Percentiles rank a stretch among this genome's conserved stretches.
These are phyloP conservation scores for Drosophila willistoni DNA, from an alignment of 1,140 invertebrate genomes.

Conservation along the genomic window DNA sequence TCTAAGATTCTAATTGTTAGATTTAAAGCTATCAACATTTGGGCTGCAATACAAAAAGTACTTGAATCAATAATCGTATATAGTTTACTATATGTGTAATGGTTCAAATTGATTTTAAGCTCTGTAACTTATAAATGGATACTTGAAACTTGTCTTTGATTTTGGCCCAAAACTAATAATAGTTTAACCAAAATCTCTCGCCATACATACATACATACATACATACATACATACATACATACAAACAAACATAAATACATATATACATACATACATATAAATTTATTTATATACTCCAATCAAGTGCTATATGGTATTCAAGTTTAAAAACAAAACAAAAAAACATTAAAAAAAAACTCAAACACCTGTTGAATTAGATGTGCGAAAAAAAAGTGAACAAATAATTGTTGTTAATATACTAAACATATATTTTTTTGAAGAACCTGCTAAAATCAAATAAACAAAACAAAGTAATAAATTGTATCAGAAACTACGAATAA, in stretches of 20 bases:
- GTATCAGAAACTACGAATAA: conserved; percentile 5
- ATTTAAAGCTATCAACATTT: conserved; percentile 1
- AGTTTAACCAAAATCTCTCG: not conserved
- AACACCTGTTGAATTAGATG: conserved; percentile 51
- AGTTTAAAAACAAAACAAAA: conserved; percentile 33
- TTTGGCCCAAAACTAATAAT: conserved; percentile 12
- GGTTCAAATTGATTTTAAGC: not conserved
- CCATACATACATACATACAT: conserved; percentile 7
- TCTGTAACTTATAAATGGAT: not conserved
- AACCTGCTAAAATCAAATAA: conserved; percentile 24
- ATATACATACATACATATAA: conserved; percentile 25
- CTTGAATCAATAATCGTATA: not conserved
- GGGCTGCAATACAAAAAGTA: too few species aligned
- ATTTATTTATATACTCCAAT: conserved; percentile 53
- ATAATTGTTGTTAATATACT: conserved; percentile 22
- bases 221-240: conserved; percentile 20
- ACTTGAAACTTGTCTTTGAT: conserved; percentile 10
- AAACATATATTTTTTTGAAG: conserved; percentile 44
- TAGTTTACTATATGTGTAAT: conserved; percentile 3
- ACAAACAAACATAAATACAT: conserved; percentile 4
- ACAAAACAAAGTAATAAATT: not conserved
- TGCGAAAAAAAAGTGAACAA: conserved; percentile 8
- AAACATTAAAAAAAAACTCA: not conserved
- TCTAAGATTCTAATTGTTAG: conserved; percentile 3
- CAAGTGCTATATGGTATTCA: conserved; percentile 61